phyloP scores from a whole-genome alignment of 1,140 invertebrate genomes.

The Asobara japonica region DNA sequence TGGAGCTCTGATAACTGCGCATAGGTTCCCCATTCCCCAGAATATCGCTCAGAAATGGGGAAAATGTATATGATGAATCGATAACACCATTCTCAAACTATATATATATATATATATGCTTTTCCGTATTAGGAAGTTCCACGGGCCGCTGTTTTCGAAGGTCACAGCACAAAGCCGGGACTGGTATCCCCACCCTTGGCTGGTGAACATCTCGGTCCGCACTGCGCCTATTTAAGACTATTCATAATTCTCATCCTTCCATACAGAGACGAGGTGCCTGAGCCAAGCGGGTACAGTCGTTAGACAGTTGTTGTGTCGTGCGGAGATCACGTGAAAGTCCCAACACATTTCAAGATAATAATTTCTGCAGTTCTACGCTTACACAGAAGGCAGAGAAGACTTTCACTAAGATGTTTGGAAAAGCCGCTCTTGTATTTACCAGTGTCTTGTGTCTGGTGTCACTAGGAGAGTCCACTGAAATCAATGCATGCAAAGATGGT shows the following conservation, averaged over 20 bases:
- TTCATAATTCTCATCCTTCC: not conserved
- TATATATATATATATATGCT: no score
- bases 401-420: not conserved
- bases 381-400: not conserved
- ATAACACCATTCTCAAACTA: no score
- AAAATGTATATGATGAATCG: no score
- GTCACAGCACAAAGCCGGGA: no score
- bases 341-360: not conserved
- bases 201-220: no score
- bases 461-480: not conserved
- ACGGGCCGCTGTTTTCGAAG: no score
- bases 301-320: not conserved
- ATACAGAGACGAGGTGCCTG: not conserved
- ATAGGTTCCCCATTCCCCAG: no score
- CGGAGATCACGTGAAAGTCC: not conserved
- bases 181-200: no score
- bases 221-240: conserved; percentile 5
- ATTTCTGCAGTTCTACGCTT: not conserved
- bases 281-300: not conserved
- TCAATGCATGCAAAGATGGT: not conserved
- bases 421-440: not conserved
- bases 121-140: no score
- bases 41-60: no score
- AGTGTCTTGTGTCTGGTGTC: not conserved
- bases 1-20: no score